These are phyloP conservation scores for Pseudomyrmex concolor DNA, from an alignment of 1,140 invertebrate genomes.

Conservation along the genomic window DNA sequence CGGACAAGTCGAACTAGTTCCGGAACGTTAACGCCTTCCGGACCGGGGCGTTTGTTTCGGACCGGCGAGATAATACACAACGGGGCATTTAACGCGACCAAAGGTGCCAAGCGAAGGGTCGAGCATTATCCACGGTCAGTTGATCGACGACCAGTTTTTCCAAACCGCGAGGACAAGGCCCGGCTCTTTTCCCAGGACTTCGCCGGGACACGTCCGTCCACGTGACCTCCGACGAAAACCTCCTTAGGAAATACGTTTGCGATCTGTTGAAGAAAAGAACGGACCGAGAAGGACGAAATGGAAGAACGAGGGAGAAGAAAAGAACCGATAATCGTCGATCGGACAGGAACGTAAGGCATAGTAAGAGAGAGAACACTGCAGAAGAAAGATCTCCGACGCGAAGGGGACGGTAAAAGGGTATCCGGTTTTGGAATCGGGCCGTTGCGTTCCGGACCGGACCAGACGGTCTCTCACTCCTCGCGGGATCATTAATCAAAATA, in stretches of 20 bases:
- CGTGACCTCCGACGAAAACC: slow-evolving; percentile 13
- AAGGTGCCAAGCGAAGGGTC: slow-evolving; percentile 35
- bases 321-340: slow-evolving; percentile 18
- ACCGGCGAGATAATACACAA: slow-evolving; percentile 55
- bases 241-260: slow-evolving; percentile 34
- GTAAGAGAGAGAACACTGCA: background rate
- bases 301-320: slow-evolving; percentile 26
- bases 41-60: slow-evolving; percentile 63
- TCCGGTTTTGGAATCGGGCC: slow-evolving; percentile 82
- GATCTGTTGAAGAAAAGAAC: slow-evolving; percentile 1
- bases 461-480: slow-evolving; percentile 38
- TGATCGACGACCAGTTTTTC: slow-evolving; percentile 69
- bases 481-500: slow-evolving; percentile 81
- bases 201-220: background rate
- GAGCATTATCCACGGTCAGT: slow-evolving; percentile 62
- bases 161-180: slow-evolving; percentile 51
- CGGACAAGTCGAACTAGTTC: slow-evolving; percentile 48
- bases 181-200: slow-evolving; percentile 50
- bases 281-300: background rate
- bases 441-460: slow-evolving; percentile 63
- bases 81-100: slow-evolving; percentile 40
- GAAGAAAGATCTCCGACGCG: slow-evolving; percentile 38
- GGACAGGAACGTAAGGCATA: background rate
- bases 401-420: slow-evolving; percentile 62
- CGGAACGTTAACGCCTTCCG: slow-evolving; percentile 59